Conservation (phyloP, 2,888 invertebrate species). For the Drosophila borborema region DNA sequence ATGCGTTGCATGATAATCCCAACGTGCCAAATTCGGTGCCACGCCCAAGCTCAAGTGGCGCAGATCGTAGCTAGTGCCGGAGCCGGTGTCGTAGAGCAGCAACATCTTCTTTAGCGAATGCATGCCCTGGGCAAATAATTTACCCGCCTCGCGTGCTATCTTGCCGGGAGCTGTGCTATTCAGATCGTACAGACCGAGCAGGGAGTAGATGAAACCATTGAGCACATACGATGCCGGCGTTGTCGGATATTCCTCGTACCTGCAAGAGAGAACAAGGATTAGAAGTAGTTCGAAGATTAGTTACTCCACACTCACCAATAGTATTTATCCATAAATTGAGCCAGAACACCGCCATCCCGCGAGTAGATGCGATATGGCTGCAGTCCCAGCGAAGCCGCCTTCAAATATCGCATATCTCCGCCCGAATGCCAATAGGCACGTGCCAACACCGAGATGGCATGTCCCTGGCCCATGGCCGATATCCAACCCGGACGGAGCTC, state of each 20-base stretch:
- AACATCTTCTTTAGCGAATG: conserved; percentile 94
- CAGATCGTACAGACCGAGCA: conserved; percentile 98
- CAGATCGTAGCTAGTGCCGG: conserved; percentile 97
- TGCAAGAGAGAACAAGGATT: conserved; percentile 55
- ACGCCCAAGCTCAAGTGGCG: conserved; percentile 95
- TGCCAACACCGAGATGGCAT: conserved; percentile 96
- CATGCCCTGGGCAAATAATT: conserved; percentile 94
- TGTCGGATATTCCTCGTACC: conserved; percentile 99
- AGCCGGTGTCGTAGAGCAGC: conserved; percentile 96
- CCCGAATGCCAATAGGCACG: conserved; percentile 94
- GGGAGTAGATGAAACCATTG: conserved; percentile 99
- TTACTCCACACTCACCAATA: conserved; percentile 89
- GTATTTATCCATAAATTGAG: conserved; percentile 93
- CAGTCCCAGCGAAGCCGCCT: conserved; percentile 92
- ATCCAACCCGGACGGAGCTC: conserved; percentile 96
- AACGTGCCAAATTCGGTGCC: conserved; percentile 97
- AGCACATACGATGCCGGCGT: conserved; percentile 97
- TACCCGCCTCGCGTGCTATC: conserved; percentile 89
- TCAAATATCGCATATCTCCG: conserved; percentile 91
- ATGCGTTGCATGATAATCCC: conserved; percentile 99
- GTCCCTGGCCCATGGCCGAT: conserved; percentile 99
- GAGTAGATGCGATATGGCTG: conserved; percentile 91
- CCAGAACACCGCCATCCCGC: conserved; percentile 92
- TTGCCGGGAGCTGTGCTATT: conserved; percentile 91
- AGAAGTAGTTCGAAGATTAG: neutral